phyloP scores from a whole-genome alignment of 2,113 vertebrate genomes.

The Mungos mungo region DNA sequence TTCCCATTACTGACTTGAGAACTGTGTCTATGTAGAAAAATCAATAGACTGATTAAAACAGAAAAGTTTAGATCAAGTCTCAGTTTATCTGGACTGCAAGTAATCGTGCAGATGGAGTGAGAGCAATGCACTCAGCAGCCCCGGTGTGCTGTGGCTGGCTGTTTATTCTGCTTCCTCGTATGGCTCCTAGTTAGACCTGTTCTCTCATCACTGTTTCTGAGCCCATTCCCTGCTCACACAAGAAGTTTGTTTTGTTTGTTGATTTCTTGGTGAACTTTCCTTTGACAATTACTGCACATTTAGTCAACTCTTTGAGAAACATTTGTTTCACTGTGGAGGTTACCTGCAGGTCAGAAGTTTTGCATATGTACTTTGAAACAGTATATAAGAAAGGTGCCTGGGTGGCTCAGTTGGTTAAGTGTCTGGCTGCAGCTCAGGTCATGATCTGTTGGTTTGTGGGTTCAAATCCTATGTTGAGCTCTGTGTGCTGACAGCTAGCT shows the following conservation, averaged over 20 bases:
- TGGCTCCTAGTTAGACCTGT: neutral
- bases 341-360: neutral
- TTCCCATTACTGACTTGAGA: neutral
- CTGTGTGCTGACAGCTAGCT: too few relatives aligned
- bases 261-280: neutral
- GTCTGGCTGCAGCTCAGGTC: too few relatives aligned
- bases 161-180: neutral
- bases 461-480: too few relatives aligned
- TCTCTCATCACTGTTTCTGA: neutral
- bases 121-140: fast-evolving
- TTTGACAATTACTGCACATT: neutral
- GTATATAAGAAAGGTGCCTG: too few relatives aligned
- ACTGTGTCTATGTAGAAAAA: neutral
- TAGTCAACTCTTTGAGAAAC: neutral
- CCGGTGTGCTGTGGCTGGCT: neutral
- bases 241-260: constrained; percentile 21
- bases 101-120: neutral
- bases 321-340: neutral
- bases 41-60: neutral
- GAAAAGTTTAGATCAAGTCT: neutral
- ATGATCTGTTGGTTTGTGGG: too few relatives aligned
- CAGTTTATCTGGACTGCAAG: neutral
- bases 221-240: neutral
- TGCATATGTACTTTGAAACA: constrained; percentile 28
- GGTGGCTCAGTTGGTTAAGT: too few relatives aligned